A percentile compares a stretch with the other conserved stretches of the same genome.
Conservation (phyloP, 2,113 vertebrate genomes). For the Chinchilla lanigera region DNA sequence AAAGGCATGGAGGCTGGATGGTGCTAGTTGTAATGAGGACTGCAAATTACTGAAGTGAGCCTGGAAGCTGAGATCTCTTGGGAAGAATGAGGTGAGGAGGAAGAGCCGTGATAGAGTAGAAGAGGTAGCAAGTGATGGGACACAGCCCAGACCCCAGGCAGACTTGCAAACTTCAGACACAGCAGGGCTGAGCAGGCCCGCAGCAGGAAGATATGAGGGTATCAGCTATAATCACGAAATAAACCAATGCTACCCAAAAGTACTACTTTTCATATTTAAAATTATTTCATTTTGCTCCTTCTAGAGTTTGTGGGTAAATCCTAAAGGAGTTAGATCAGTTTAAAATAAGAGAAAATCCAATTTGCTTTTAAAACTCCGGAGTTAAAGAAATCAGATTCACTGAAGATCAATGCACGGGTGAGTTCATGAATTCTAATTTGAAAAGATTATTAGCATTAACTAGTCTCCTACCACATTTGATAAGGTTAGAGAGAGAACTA, state of each 20-base stretch:
- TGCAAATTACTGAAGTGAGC: rapidly evolving
- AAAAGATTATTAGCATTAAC: background rate
- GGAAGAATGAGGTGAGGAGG: background rate
- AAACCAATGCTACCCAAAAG: background rate
- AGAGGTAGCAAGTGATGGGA: background rate
- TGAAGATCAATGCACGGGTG: background rate
- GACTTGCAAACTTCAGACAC: background rate
- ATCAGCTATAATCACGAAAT: background rate
- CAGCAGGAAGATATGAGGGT: too few species aligned
- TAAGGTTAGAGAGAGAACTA: background rate
- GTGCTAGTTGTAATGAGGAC: background rate
- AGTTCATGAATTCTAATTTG: background rate
- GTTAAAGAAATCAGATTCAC: background rate
- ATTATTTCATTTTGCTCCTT: background rate
- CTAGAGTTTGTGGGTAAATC: rapidly evolving
- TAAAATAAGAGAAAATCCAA: background rate
- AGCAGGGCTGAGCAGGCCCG: background rate
- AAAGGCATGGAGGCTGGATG: rapidly evolving
- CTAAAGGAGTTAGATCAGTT: background rate
- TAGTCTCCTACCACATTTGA: background rate
- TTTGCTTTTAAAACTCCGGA: background rate
- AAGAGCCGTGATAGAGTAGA: background rate
- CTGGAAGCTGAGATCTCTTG: too few species aligned
- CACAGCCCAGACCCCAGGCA: too few species aligned
- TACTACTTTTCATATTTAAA: background rate